These are phyloP conservation scores for Pycnomerus fuliginosus DNA, from an alignment of 2,888 invertebrate species.

Conservation along the genomic window DNA sequence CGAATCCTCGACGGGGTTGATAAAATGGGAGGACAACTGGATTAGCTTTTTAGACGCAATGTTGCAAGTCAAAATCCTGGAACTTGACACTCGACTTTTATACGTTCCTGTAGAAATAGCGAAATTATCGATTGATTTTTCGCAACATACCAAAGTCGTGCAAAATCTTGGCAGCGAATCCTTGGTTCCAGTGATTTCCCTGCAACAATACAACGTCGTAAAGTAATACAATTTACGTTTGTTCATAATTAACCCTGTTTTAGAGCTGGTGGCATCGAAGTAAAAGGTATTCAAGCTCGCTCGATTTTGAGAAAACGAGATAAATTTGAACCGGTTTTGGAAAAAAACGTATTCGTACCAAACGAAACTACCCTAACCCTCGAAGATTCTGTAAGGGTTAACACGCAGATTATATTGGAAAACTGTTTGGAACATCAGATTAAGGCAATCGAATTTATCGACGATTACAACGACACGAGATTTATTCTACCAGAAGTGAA, in stretches of 20 bases:
- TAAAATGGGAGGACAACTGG: conserved; percentile 63
- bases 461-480: too few species aligned
- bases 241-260: not conserved
- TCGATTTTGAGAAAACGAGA: not conserved
- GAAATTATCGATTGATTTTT: conserved; percentile 55
- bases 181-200: not conserved
- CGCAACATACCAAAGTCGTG: conserved; percentile 46
- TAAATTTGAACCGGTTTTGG: not conserved
- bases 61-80: conserved; percentile 72
- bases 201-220: conserved; percentile 31
- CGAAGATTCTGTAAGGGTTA: not conserved
- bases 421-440: too few species aligned
- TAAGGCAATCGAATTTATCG: too few species aligned
- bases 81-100: conserved; percentile 65
- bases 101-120: conserved; percentile 66
- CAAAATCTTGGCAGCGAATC: conserved; percentile 34
- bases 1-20: conserved; percentile 24
- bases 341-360: not conserved
- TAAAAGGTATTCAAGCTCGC: not conserved
- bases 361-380: not conserved
- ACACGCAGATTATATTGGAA: not conserved
- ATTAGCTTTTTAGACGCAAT: conserved; percentile 85
- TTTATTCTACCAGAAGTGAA: too few species aligned
- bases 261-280: not conserved
- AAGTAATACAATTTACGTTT: not conserved